Conservation (phyloP, 2,797 vertebrate genomes). For the Acrossocheilus wenchowensis region DNA sequence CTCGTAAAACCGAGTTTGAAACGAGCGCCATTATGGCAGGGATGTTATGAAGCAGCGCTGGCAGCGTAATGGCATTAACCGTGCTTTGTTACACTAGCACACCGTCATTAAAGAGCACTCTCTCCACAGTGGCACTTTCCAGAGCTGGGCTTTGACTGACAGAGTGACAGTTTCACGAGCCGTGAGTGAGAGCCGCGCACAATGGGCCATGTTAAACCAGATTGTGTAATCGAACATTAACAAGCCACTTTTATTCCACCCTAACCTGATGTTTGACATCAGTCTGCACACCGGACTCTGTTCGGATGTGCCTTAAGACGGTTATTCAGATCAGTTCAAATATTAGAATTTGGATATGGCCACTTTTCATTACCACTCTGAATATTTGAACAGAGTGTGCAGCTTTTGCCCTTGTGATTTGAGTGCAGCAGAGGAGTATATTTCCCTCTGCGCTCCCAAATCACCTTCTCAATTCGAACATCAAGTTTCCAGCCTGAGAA, state of each 20-base stretch:
- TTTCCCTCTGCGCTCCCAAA: constrained; percentile 15
- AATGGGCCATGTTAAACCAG: constrained; percentile 46
- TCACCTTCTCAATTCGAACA: constrained; percentile 11
- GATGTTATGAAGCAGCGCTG: constrained; percentile 38
- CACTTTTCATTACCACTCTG: constrained; percentile 6
- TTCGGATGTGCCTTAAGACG: background rate
- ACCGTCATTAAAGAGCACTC: constrained; percentile 55
- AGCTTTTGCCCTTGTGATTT: constrained; percentile 31
- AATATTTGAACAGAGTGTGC: constrained; percentile 37
- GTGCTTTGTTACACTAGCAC: constrained; percentile 52
- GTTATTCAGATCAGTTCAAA: constrained; percentile 28
- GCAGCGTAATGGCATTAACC: constrained; percentile 54
- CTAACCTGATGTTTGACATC: constrained; percentile 27
- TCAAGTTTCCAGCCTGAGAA: constrained; percentile 28
- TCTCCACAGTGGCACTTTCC: constrained; percentile 27
- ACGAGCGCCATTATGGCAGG: constrained; percentile 30
- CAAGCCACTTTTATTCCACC: constrained; percentile 32
- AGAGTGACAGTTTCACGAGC: constrained; percentile 56
- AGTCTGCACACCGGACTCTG: constrained; percentile 6
- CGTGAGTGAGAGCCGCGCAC: constrained; percentile 23
- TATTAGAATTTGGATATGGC: constrained; percentile 23
- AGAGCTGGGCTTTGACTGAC: constrained; percentile 32
- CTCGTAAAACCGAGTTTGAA: constrained; percentile 53
- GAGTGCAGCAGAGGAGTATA: constrained; percentile 20
- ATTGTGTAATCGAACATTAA: constrained; percentile 39